Percentiles rank a stretch among this genome's conserved stretches.
phyloP scores from a whole-genome alignment of 2,797 vertebrate species.

The Neoniphon sammara region DNA sequence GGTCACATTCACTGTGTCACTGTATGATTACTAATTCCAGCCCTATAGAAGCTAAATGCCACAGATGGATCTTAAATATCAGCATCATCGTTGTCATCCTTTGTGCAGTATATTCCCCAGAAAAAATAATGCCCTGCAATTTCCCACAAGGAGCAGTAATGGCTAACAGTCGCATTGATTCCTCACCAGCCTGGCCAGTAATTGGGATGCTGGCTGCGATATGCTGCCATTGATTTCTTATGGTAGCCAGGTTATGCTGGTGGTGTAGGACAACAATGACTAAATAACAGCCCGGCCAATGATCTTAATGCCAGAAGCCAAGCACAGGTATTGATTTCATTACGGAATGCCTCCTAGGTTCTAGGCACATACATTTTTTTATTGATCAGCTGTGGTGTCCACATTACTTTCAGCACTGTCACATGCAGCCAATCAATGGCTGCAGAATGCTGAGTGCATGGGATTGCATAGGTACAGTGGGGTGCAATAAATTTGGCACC shows the following conservation, averaged over 20 bases:
- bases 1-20: background rate
- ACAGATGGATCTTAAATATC: slow-evolving; percentile 45
- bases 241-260: slow-evolving; percentile 76
- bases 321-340: slow-evolving; percentile 84
- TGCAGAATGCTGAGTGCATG: slow-evolving; percentile 61
- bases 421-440: slow-evolving; percentile 70
- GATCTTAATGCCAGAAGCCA: slow-evolving; percentile 82
- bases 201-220: slow-evolving; percentile 81
- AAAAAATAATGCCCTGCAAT: slow-evolving; percentile 74
- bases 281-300: slow-evolving; percentile 81
- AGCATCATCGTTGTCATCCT: slow-evolving; percentile 31
- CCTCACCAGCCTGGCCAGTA: slow-evolving; percentile 76
- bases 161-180: slow-evolving; percentile 80
- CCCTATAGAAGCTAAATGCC: slow-evolving; percentile 6
- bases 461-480: slow-evolving; percentile 53
- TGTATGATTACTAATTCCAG: background rate
- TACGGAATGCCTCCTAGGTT: slow-evolving; percentile 82
- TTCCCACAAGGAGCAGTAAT: slow-evolving; percentile 77
- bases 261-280: slow-evolving; percentile 81
- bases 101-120: slow-evolving; percentile 38
- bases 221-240: slow-evolving; percentile 80
- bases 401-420: slow-evolving; percentile 79
- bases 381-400: slow-evolving; percentile 77
- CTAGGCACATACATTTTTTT: slow-evolving; percentile 81
- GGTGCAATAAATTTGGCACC: slow-evolving; percentile 59